Conservation (phyloP, 2,113 vertebrate species). For the Solenodon paradoxus region DNA sequence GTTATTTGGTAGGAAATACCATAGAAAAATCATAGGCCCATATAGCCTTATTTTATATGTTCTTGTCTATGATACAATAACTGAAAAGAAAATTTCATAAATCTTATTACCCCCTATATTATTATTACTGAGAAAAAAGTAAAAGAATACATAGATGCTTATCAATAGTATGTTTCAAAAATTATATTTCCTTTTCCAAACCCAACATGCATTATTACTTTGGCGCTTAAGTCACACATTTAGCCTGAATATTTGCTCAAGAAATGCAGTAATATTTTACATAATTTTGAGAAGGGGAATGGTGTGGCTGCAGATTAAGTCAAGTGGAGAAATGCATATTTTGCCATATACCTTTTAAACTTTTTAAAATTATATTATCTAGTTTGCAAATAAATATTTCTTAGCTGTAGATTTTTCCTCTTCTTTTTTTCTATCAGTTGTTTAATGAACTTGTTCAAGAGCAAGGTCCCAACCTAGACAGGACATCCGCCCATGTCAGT, state of each 20-base stretch:
- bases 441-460: slow-evolving; percentile 99
- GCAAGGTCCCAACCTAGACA: slow-evolving; percentile 97
- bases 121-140: slow-evolving; percentile 10
- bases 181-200: slow-evolving; percentile 21
- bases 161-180: neutral
- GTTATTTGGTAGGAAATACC: neutral
- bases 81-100: slow-evolving; percentile 16
- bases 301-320: neutral
- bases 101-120: neutral
- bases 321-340: neutral
- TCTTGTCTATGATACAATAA: neutral
- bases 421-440: slow-evolving; percentile 84
- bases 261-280: slow-evolving; percentile 58
- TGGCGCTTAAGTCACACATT: slow-evolving; percentile 79
- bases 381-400: slow-evolving; percentile 41
- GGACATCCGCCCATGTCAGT: slow-evolving; percentile 97
- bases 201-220: too few species aligned
- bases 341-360: neutral
- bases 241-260: slow-evolving; percentile 81
- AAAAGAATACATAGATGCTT: neutral
- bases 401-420: neutral
- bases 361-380: slow-evolving; percentile 1
- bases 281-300: neutral
- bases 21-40: neutral
- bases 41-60: neutral